A percentile compares a stretch with the other conserved stretches of the same genome.
phyloP scores from a whole-genome alignment of 2,888 invertebrate genomes.

The Byasa hedistus region DNA sequence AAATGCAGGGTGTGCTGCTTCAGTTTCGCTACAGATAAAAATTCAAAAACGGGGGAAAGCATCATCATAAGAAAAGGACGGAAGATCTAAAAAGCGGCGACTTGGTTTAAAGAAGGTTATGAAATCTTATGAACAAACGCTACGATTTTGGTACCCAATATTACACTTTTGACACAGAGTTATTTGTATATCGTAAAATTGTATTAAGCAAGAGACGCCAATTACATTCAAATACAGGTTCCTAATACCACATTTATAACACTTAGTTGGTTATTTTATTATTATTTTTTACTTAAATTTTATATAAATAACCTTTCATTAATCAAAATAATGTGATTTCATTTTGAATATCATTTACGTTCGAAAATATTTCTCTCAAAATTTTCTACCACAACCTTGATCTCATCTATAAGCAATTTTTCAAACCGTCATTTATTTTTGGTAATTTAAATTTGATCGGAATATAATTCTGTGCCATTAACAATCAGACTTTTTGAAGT shows the following conservation, averaged over 20 bases:
- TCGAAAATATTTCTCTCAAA: slow-evolving; percentile 77
- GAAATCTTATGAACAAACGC: slow-evolving; percentile 51
- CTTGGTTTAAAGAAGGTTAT: slow-evolving; percentile 50
- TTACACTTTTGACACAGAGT: slow-evolving; percentile 74
- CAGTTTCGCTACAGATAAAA: slow-evolving; percentile 26
- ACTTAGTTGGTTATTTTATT: no score
- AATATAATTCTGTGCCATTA: slow-evolving; percentile 11
- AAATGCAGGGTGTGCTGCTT: slow-evolving; percentile 1
- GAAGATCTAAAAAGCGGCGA: slow-evolving; percentile 74
- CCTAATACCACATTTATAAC: no score
- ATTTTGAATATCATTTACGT: slow-evolving; percentile 68
- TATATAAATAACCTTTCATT: slow-evolving; percentile 45
- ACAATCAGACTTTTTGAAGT: slow-evolving; percentile 20
- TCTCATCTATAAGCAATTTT: slow-evolving; percentile 71
- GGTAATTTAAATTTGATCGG: slow-evolving; percentile 13
- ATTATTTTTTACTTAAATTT: no score
- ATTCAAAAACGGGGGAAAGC: slow-evolving; percentile 36
- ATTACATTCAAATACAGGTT: background rate
- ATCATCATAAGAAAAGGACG: slow-evolving; percentile 67
- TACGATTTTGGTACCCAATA: slow-evolving; percentile 68
- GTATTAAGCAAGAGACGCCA: slow-evolving; percentile 34
- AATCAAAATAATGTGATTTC: slow-evolving; percentile 69
- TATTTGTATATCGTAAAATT: slow-evolving; percentile 45
- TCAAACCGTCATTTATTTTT: slow-evolving; percentile 62
- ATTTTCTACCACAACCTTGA: slow-evolving; percentile 76